Base-by-base conservation (phyloP, 64 coral and sea anemone genomes). In the Montipora foliosa region DNA sequence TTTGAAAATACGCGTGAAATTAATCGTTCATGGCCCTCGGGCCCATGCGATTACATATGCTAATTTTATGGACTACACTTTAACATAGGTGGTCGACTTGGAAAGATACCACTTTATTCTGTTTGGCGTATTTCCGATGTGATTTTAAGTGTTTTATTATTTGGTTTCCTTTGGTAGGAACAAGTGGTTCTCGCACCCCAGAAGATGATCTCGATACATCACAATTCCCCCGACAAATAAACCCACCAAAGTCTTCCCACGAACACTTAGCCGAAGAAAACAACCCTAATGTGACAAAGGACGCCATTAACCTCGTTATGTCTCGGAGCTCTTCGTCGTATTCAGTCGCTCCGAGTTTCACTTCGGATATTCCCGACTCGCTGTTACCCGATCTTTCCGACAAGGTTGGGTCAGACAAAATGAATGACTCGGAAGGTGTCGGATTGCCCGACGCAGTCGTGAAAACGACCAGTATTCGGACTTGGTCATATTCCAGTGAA, bases 151-250 rank as follows among this genome's bases (percentile, higher is more conserved):
- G 3, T 8, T 58, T 25, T 22, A 3, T 61, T 44, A 4, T 16
- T 61, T 61, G 21, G 6, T 67, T 44, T 57, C 29, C 44, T n/a
- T 37, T 10, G 59, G 37, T 67, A 92, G 90, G 90, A 37, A 92
- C 92, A 0, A 93, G 92, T 80, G 92, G 92, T 29, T 88, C 84
- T 61, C 84, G 85, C 37, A 93, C 92, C 20, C 92, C 92, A 55
- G 92, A 93, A 6, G 92, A 87, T 74, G 91, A 93, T 4, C 76
- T 93, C 5, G 46, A 88, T 61, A 19, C 80, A 25, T 92, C 81
- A 55, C 81, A 84, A 47, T 84, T 49, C 6, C 58, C 58, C 2
- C 16, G 82, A 46, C 44, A 59, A 22, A 71, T 86, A 4, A 20
- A 37, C 8, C 17, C 82, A 47, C 64, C 82, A 17, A 62, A 64